These are phyloP conservation scores for Ophthalmolycus amberensis DNA, from an alignment of 2,113 vertebrate species.

Conservation along the genomic window DNA sequence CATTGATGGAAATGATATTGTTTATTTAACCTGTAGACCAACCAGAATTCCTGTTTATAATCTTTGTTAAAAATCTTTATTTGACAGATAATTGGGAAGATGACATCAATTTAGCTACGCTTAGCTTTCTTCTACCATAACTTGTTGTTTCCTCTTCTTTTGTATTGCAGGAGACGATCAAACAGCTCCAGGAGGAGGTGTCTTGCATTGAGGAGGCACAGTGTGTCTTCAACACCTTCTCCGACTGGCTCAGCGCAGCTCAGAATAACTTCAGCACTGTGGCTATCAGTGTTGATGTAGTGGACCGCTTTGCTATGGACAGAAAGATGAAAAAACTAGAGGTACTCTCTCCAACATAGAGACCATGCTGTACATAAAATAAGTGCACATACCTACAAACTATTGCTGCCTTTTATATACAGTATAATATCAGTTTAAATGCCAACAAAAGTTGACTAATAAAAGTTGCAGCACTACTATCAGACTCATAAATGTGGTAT, in stretches of 20 bases:
- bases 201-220: slow-evolving; percentile 91
- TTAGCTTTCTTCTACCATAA: neutral
- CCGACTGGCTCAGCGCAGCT: slow-evolving; percentile 90
- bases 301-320: slow-evolving; percentile 89
- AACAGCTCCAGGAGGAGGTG: slow-evolving; percentile 93
- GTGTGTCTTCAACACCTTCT: slow-evolving; percentile 85
- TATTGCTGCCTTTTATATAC: neutral
- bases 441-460: neutral
- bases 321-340: slow-evolving; percentile 93
- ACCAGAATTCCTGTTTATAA: neutral
- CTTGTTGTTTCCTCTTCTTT: neutral
- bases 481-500: neutral
- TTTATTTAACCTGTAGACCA: neutral
- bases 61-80: neutral
- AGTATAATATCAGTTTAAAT: neutral
- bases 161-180: slow-evolving; percentile 89
- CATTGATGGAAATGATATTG: neutral
- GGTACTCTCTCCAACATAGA: slow-evolving; percentile 78
- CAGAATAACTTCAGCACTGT: slow-evolving; percentile 88
- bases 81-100: neutral
- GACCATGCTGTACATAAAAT: neutral
- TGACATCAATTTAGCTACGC: neutral
- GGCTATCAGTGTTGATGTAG: slow-evolving; percentile 82
- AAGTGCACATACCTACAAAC: neutral
- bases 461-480: neutral